Conservation (phyloP, 2,888 invertebrate species). For the Fabriciana adippe region DNA sequence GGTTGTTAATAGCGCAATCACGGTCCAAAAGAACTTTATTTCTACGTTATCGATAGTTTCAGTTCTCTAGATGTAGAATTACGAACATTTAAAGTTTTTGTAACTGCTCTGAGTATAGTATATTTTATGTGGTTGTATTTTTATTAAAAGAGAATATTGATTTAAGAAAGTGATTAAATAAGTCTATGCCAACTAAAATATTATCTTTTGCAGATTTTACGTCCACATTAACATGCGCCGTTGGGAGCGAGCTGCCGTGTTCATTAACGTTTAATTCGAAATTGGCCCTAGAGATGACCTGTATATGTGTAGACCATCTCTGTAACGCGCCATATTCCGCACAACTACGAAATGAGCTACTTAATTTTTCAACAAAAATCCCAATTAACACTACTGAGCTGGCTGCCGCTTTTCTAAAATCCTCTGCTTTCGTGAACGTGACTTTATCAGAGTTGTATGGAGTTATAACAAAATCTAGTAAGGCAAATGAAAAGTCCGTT, state of each 20-base stretch:
- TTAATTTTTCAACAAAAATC: slow-evolving; percentile 53
- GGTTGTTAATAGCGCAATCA: slow-evolving; percentile 32
- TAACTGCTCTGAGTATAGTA: neutral
- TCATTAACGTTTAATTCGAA: slow-evolving; percentile 51
- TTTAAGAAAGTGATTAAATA: neutral
- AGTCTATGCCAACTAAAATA: neutral
- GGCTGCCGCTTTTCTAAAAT: slow-evolving; percentile 56
- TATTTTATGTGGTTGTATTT: neutral
- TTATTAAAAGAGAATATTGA: neutral
- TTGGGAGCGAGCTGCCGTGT: slow-evolving; percentile 52
- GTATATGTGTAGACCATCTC: slow-evolving; percentile 58
- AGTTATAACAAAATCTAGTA: slow-evolving; percentile 46
- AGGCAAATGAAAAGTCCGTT: slow-evolving; percentile 10
- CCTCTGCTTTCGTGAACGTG: slow-evolving; percentile 53
- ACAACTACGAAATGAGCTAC: slow-evolving; percentile 55
- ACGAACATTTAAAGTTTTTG: neutral
- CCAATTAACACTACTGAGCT: slow-evolving; percentile 49
- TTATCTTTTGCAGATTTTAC: slow-evolving; percentile 57
- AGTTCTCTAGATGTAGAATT: slow-evolving; percentile 4
- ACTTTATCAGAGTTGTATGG: slow-evolving; percentile 53
- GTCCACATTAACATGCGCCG: slow-evolving; percentile 58
- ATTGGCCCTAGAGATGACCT: slow-evolving; percentile 56
- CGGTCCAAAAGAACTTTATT: slow-evolving; percentile 28
- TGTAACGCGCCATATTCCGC: slow-evolving; percentile 66
- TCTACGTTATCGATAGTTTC: slow-evolving; percentile 4